Evolutionary conservation across 1,140 invertebrate species (phyloP).

Genomic region (Leptopilina clavipes): DNA sequence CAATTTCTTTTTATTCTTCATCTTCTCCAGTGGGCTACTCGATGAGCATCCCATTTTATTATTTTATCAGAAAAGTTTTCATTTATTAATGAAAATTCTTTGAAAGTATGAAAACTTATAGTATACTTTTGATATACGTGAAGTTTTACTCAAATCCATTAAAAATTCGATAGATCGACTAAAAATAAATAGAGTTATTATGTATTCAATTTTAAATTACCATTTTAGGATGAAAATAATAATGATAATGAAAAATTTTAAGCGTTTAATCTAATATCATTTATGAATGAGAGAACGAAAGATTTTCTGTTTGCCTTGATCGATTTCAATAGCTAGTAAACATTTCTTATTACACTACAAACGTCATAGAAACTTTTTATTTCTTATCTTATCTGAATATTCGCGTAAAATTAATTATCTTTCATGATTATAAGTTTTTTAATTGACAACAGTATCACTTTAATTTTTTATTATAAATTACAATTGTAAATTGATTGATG

Average conservation of each 20-base stretch:
- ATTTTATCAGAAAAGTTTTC: background rate
- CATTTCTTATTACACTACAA: background rate
- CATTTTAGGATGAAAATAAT: too few relatives aligned
- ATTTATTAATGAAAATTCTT: background rate
- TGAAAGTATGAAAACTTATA: background rate
- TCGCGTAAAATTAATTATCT: conserved; percentile 10
- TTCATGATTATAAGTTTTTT: conserved; percentile 6
- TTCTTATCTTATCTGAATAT: conserved; percentile 16
- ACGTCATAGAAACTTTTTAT: background rate
- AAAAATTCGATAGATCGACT: background rate
- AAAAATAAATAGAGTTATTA: too few relatives aligned
- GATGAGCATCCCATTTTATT: background rate
- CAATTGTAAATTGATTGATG: background rate
- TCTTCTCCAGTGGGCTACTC: background rate
- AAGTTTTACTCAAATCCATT: background rate
- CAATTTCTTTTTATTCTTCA: background rate
- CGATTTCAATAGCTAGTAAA: background rate
- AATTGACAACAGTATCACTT: background rate
- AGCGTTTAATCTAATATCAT: background rate
- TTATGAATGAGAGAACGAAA: background rate
- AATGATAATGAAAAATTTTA: background rate
- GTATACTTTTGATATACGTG: background rate
- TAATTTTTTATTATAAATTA: background rate
- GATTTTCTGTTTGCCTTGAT: background rate
- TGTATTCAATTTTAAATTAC: too few relatives aligned